A percentile compares a stretch with the other conserved stretches of the same genome.
phyloP scores from a whole-genome alignment of 2,113 vertebrate genomes.

The Gorsachius goisagi region DNA sequence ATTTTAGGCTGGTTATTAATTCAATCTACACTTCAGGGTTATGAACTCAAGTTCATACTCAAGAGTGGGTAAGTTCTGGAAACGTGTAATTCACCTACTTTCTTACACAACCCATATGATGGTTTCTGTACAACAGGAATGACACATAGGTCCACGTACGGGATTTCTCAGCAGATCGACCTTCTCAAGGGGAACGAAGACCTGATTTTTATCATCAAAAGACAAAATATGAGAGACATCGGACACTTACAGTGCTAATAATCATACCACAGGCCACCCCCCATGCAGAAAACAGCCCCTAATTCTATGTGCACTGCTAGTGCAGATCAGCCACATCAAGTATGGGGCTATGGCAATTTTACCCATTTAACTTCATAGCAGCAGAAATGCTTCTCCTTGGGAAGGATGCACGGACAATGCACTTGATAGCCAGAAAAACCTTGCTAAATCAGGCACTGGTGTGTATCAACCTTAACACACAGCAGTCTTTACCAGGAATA shows the following conservation, averaged over 20 bases:
- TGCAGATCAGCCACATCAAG: rapidly evolving
- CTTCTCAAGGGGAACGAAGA: background rate
- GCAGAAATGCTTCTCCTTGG: background rate
- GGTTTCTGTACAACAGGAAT: background rate
- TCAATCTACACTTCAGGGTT: background rate
- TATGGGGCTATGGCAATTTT: rapidly evolving
- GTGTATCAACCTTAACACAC: background rate
- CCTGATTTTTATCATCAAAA: background rate
- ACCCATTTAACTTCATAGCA: background rate
- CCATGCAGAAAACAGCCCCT: background rate
- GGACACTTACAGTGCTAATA: background rate
- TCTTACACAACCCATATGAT: background rate
- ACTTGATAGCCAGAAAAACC: background rate
- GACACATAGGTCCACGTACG: rapidly evolving
- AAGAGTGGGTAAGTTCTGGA: background rate
- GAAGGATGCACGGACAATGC: background rate
- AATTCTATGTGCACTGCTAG: background rate
- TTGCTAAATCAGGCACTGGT: background rate
- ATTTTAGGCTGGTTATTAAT: background rate
- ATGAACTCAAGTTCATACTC: background rate
- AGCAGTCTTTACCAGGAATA: background rate
- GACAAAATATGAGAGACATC: background rate
- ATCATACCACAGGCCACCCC: background rate
- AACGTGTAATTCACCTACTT: background rate
- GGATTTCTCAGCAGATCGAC: background rate